Evolutionary conservation across 2,888 invertebrate genomes (phyloP), one percentile per base, ranked within the genome.

Genomic region (Cerceris ruficornis): DNA sequence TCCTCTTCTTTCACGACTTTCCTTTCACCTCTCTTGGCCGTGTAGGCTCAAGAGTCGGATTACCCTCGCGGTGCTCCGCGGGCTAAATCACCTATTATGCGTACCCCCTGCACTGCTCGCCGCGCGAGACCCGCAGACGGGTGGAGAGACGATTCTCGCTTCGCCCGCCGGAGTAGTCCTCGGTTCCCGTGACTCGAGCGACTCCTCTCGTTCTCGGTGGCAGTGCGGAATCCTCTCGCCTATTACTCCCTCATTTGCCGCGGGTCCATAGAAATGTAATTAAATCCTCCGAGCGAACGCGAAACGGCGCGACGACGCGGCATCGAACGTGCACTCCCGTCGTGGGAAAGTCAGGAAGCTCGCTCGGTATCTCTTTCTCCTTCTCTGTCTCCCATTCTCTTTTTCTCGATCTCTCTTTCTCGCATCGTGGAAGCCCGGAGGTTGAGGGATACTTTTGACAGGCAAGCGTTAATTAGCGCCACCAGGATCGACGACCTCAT

Each of bases 71-170:
- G 71, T 69, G 61, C 73, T 82, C 85, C 84, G 80, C 83, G 75
- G 80, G 85, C 87, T 88, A 89, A 90, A 88, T 89, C 90, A 88
- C 87, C 88, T 86, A 90, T 90, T 90, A 90, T 88, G 85, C 89
- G 88, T 88, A 88, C 86, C 83, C 83, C 82, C 69, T 69, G 71
- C 73, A 70, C 78, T 85, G 77, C 79, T 76, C 28, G 28, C 28
- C 28, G 69, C 71, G 50, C 55, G 64, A 14, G 15, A 46, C 52
- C 15, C 65, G 14, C 57, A 71, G 60, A 54, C 71, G 61, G 61
- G 66, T 49, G 50, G 62, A 39, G 46, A 58, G 46, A 11, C 64
- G 41, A 14, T 42, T 9, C 59, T 43, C 39, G 41, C 1, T 28
- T 58, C 77, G 69, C 70, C 60, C 42, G 54, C 54, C 43, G 58